Evolutionary conservation across 2,888 invertebrate genomes (phyloP).

Genomic region (Euzophera pinguis): DNA sequence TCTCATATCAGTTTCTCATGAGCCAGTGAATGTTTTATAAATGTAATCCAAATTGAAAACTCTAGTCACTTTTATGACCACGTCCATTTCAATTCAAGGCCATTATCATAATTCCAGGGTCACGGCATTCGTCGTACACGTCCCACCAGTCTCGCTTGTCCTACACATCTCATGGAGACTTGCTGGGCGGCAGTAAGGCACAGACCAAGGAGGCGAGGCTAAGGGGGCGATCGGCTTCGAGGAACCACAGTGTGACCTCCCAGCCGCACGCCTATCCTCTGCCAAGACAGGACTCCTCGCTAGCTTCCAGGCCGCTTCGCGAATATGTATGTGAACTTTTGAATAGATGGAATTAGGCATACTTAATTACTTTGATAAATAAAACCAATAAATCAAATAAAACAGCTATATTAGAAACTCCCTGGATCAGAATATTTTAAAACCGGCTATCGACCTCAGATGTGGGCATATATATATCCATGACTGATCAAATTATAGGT

Average conservation of each 20-base stretch:
- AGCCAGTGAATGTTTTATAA: too few relatives aligned
- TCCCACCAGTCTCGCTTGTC: slow-evolving; percentile 96
- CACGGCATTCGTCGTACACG: slow-evolving; percentile 96
- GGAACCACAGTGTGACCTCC: slow-evolving; percentile 84
- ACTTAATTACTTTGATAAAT: too few relatives aligned
- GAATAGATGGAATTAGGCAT: too few relatives aligned
- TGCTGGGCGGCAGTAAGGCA: slow-evolving; percentile 86
- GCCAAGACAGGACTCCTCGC: slow-evolving; percentile 77
- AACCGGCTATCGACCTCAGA: too few relatives aligned
- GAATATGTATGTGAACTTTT: slow-evolving; percentile 82
- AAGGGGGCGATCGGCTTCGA: slow-evolving; percentile 84
- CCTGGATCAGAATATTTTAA: too few relatives aligned
- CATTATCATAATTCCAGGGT: slow-evolving; percentile 72
- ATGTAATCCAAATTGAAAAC: too few relatives aligned
- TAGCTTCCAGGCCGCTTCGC: slow-evolving; percentile 83
- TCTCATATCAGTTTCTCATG: too few relatives aligned
- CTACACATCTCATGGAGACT: slow-evolving; percentile 96
- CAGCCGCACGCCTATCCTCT: slow-evolving; percentile 74
- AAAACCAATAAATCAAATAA: too few relatives aligned
- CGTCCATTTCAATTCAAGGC: neutral
- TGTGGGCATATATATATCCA: too few relatives aligned
- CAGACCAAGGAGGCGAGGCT: slow-evolving; percentile 94
- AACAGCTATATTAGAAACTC: too few relatives aligned
- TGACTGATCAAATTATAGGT: too few relatives aligned
- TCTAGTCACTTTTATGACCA: neutral